Evolutionary conservation across 1,140 invertebrate species (phyloP), one percentile per base, ranked within the genome.

Genomic region (Cecropterus lyciades): DNA sequence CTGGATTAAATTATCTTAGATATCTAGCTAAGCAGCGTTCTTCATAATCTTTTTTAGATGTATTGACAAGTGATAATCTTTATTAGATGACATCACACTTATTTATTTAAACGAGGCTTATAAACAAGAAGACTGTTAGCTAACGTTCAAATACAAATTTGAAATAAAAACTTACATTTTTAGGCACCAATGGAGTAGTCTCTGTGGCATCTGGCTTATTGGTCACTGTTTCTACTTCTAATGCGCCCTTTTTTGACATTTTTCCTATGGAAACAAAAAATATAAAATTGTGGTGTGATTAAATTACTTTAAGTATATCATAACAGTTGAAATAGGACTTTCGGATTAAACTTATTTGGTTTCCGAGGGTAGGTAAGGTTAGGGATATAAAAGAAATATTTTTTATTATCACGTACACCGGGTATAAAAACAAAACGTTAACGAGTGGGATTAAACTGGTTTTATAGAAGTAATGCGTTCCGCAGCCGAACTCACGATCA

Each of bases 161-260:
- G 1, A 40, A 40, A 40, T 11, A 10, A 48, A 14, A 62, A 17
- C 70, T 72, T 69, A 80, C 80, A 48, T 70, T 64, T 67, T 73
- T 75, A 11, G 70, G 17, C 5, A 83, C 70, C 7, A 84, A 68
- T 9, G 81, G 79, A 7, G 79, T 84, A 1, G 73, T 67, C 43
- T 84, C 81, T 1, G 77, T 72, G 0, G 81, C 68, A 4, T 59
- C 46, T 0, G 63, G 30, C 17, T 65, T 67, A 16, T 69, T 52
- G 3, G 42, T 43, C 3, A 45, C 33, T 9, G 56, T 45, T 9
- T 67, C 14, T 7, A 15, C 33, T 17, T 84, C 77, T 37, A 80
- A 46, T n/a, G 53, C 57, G 45, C 52, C 79, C 60, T 81, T 79
- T 65, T 75, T 80, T 13, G 75, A 72, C 79, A 84, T 81, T 37